Base-by-base conservation (phyloP, 2,797 vertebrate genomes). In the Sebastes wilsoni region DNA sequence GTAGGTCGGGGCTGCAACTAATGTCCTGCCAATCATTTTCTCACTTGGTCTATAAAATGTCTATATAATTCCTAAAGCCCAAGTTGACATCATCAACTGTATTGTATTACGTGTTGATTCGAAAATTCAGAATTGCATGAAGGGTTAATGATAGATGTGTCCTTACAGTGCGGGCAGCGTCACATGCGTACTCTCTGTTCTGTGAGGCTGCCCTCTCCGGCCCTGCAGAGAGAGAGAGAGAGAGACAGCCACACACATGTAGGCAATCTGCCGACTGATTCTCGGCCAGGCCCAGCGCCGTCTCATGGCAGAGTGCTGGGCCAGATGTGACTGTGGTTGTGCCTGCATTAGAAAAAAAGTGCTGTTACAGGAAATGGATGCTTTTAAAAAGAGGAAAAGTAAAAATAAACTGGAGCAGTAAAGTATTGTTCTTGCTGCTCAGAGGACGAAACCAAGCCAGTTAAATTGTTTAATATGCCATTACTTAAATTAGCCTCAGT, bases 261-360 rank as follows among this genome's bases (percentile, higher is more conserved):
- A 94, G 90, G 89, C 91, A 88, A 93, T 95, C 93, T 93, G 87
- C 94, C 70, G 80, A 81, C 85, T 90, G 92, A 91, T 90, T 92
- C 91, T 77, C 79, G 77, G 94, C 96, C 94, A 95, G 88, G 79
- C 85, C 82, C 87, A 88, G 88, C 90, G 88, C 86, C 88, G 85
- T 88, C 55, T 93, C 87, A 96, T 72, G 88, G 90, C 93, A 93
- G 94, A 94, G 88, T 87, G 92, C 85, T 86, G 87, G 92, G 87
- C 94, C 96, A 97, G 96, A 97, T 97, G 96, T 95, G 93, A 94
- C 93, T 95, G 89, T 90, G 95, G 93, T 95, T 90, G 88, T 95
- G 93, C 88, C 89, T 86, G 92, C 89, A 90, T 95, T 96, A 94
- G 85, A 93, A 95, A 92, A 90, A 92, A 91, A 91, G 88, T 89